Base-by-base conservation (phyloP, 2,113 vertebrate genomes). In the Naja naja region DNA sequence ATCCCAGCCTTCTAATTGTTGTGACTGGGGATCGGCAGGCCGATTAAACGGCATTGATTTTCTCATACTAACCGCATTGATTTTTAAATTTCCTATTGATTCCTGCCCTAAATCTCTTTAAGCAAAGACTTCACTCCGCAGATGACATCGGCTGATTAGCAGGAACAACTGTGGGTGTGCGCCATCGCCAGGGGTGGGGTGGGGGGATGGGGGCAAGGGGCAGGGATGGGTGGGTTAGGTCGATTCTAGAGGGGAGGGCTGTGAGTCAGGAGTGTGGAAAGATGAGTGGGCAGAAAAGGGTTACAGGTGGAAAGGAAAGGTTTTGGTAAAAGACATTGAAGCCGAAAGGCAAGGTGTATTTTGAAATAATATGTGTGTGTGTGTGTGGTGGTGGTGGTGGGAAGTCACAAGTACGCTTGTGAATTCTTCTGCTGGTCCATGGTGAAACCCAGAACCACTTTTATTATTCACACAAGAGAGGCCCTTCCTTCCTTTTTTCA, bases 81-180 rank as follows among this genome's bases (percentile, higher is more conserved):
- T 99, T 99, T 99, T 99, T 98, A 98, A 98, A 98, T 98, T 99
- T 99, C 98, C 98, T 98, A 98, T 99, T 98, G 98, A 99, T 99
- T 98, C 97, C 95, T 30, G 98, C 98, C 98, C 98, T 99, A 99
- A 99, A 99, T 98, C 98, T 99, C 98, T 98, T 98, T 97, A 97
- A 98, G 97, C 97, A 94, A 97, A 97, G 97, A 97, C 97, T 97
- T 97, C 96, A 97, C 96, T 92, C 96, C 96, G 95, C 96, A 97
- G 97, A 97, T 98, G 97, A 98, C 97, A 98, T 96, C 95, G 93
- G 58, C 97, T 97, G 97, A 98, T 98, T 98, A 97, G 97, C 97
- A 92, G 91, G 92, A 93, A 93, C 92, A 93, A 93, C 92, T 90
- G 92, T 93, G 88, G 92, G 92, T 93, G 39, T 45, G 74, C 74